Base-by-base conservation (phyloP, 2,113 vertebrate species). In the Motacilla tschutschensis region DNA sequence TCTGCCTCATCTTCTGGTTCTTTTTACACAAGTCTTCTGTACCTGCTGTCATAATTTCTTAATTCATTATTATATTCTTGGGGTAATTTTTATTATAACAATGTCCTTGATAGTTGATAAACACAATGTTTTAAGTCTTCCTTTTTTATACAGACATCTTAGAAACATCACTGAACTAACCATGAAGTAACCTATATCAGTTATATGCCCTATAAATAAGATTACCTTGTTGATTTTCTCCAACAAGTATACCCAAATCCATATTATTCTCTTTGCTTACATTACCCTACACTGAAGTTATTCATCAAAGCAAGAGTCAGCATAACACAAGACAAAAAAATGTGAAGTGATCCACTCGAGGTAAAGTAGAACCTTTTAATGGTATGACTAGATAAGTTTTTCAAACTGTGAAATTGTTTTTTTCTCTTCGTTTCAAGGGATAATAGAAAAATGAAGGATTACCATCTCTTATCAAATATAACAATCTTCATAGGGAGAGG, bases 101-200 rank as follows among this genome's bases (percentile, higher is more conserved):
- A 24, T 38, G 2, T 10, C 62, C 29, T 44, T 51, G 11, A 41
- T 1, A 69, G 22, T 35, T 38, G n/a, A 62, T n/a, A 73, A 85
- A 62, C 7, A 22, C 1, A 0, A 43, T n/a, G 41, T 44, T 76
- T 57, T 4, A 55, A 26, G 4, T 72, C 35, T 46, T 55, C 2
- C 2, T 44, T 70, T 85, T 82, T 55, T n/a, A 79, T 12, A 48
- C 14, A 64, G 26, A 1, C 16, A 46, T 35, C 44, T 62, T 35
- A 63, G 20, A 82, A 86, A 76, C 3, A 44, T 16, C 47, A 54
- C 16, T 47, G 43, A 89, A 65, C 22, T 59, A 79, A 78, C 3
- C 6, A 20, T 0, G 1, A 74, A 62, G 7, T 50, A 71, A 46
- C 29, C 35, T 20, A 26, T 0, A 0, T 18, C 25, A 54, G 17